Conservation (phyloP, 2,113 vertebrate genomes). For the Empidonax alnorum region DNA sequence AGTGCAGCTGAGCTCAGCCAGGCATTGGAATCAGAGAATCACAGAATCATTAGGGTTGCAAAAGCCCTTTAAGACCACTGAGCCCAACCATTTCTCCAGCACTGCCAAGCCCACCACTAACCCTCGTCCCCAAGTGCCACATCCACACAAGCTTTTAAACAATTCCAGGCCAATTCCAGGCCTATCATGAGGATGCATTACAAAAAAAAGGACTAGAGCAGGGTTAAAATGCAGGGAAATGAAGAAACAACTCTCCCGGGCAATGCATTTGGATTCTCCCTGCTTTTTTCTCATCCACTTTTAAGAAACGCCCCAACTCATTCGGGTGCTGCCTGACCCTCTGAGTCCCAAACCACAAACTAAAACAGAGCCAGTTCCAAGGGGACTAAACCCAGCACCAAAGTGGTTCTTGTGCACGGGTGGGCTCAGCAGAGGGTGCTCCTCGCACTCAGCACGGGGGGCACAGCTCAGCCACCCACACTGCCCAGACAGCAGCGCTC, state of each 20-base stretch:
- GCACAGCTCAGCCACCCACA: not conserved
- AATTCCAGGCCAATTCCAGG: not conserved
- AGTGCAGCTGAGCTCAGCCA: not conserved
- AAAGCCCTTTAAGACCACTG: not conserved
- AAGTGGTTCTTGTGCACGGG: fast-evolving
- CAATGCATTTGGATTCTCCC: not conserved
- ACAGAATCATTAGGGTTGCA: not conserved
- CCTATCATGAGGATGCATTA: not conserved
- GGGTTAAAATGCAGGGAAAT: not conserved
- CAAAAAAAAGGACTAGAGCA: not conserved
- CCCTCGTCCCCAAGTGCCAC: not conserved
- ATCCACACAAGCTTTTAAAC: not conserved
- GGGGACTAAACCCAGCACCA: not conserved
- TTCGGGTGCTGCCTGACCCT: not conserved
- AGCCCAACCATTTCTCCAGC: not conserved
- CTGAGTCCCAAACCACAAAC: not conserved
- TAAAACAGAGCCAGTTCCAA: not conserved
- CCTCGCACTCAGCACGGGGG: fast-evolving
- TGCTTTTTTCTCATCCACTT: not conserved
- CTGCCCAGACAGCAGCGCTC: not conserved
- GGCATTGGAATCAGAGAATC: not conserved
- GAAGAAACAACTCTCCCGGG: not conserved
- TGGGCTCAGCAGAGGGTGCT: not conserved
- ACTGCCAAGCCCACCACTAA: not conserved
- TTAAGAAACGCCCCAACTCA: not conserved